Percentiles rank a stretch among this genome's conserved stretches.
Conservation (phyloP, 2,797 vertebrate genomes). For the Hybognathus amarus region DNA sequence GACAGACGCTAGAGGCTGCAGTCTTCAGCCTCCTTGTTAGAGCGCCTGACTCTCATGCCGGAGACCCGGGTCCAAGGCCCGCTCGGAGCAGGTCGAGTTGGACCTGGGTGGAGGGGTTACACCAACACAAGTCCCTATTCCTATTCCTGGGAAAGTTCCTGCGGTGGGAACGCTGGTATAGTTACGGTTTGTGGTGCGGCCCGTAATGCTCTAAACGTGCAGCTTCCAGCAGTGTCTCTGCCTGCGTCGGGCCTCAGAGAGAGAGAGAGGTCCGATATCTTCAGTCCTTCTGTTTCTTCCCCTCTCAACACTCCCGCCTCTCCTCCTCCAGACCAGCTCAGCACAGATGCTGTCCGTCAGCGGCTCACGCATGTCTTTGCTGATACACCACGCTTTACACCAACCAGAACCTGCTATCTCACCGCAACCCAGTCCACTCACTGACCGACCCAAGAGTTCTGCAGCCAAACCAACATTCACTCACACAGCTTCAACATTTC, state of each 20-base stretch:
- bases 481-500: no score
- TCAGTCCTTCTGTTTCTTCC: slow-evolving; percentile 61
- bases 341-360: slow-evolving; percentile 72
- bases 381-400: slow-evolving; percentile 83
- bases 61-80: no score
- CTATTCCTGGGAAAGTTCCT: no score
- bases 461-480: accelerated
- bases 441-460: not conserved
- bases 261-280: not conserved
- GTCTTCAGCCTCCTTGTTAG: no score
- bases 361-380: slow-evolving; percentile 81
- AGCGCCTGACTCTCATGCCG: no score
- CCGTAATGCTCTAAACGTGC: not conserved
- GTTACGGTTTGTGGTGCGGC: no score
- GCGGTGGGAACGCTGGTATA: no score
- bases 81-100: no score
- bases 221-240: not conserved
- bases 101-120: no score
- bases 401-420: slow-evolving; percentile 89
- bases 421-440: not conserved
- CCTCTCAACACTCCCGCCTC: slow-evolving; percentile 69
- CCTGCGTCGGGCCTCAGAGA: not conserved
- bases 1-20: no score
- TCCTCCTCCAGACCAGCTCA: slow-evolving; percentile 54
- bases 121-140: no score